Conservation (phyloP, 1,140 invertebrate genomes). For the Acromyrmex echinatior region DNA sequence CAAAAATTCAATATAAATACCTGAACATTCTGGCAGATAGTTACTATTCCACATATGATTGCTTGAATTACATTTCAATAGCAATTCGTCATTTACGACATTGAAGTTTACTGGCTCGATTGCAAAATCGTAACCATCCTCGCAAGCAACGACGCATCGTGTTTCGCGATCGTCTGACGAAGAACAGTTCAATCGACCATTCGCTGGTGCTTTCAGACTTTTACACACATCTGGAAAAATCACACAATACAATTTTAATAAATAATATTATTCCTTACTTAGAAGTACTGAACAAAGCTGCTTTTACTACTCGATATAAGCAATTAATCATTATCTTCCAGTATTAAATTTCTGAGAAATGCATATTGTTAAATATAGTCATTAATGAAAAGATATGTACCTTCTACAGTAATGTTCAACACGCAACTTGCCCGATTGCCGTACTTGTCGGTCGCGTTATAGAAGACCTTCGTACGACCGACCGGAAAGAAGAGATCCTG, state of each 20-base stretch:
- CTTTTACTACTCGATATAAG: too few species aligned
- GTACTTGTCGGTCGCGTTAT: constrained; percentile 88
- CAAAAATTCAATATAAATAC: constrained; percentile 77
- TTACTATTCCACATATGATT: constrained; percentile 79
- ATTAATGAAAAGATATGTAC: constrained; percentile 80
- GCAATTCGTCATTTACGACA: constrained; percentile 62
- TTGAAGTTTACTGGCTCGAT: constrained; percentile 78
- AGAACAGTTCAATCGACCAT: constrained; percentile 88
- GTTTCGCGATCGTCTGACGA: constrained; percentile 80
- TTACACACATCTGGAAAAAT: constrained; percentile 86
- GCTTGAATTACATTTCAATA: constrained; percentile 78
- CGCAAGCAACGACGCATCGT: constrained; percentile 88
- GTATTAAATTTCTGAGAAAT: too few species aligned
- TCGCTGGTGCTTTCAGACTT: constrained; percentile 86
- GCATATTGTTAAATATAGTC: background rate
- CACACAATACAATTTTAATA: background rate
- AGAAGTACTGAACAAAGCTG: too few species aligned
- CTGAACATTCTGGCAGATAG: constrained; percentile 88
- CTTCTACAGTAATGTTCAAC: constrained; percentile 89
- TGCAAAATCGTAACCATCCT: constrained; percentile 89
- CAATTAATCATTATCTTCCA: too few species aligned
- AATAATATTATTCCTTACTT: too few species aligned
- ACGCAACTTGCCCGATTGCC: constrained; percentile 89
- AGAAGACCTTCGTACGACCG: constrained; percentile 88
- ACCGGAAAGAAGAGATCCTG: constrained; percentile 85